Evolutionary conservation across 2,113 vertebrate species (phyloP).

Genomic region (Nannobrachium achirus): DNA sequence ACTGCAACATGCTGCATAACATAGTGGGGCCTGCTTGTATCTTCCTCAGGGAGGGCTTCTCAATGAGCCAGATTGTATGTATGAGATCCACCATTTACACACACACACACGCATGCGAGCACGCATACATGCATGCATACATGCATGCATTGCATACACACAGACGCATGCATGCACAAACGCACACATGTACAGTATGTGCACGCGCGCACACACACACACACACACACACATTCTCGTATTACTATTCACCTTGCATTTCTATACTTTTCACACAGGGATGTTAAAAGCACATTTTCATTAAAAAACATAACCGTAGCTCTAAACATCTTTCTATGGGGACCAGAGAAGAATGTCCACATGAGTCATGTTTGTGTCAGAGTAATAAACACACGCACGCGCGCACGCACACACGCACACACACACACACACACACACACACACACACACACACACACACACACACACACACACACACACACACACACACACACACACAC

Average conservation of each 20-base stretch:
- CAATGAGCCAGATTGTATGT: slow-evolving; percentile 81
- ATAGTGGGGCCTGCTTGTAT: slow-evolving; percentile 82
- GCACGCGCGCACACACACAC: slow-evolving; percentile 11
- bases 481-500: not conserved
- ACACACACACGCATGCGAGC: slow-evolving; percentile 18
- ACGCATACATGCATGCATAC: slow-evolving; percentile 5
- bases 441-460: not conserved
- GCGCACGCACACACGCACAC: not conserved
- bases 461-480: not conserved
- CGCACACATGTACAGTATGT: too few relatives aligned
- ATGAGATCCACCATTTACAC: slow-evolving; percentile 35
- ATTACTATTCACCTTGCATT: too few relatives aligned
- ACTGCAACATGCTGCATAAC: slow-evolving; percentile 81
- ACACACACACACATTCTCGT: slow-evolving; percentile 1
- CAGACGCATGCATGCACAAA: slow-evolving; percentile 12
- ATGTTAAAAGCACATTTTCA: too few relatives aligned
- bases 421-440: slow-evolving; percentile 7
- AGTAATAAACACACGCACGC: slow-evolving; percentile 2
- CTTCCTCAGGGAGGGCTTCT: slow-evolving; percentile 80
- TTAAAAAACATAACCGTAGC: too few relatives aligned
- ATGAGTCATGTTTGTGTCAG: too few relatives aligned
- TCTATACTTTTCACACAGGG: too few relatives aligned
- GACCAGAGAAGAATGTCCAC: too few relatives aligned
- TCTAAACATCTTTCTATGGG: too few relatives aligned
- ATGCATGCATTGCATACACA: not conserved